Evolutionary conservation across 2,113 vertebrate genomes (phyloP), one percentile per base, ranked within the genome.

Genomic region (Camelus dromedarius): DNA sequence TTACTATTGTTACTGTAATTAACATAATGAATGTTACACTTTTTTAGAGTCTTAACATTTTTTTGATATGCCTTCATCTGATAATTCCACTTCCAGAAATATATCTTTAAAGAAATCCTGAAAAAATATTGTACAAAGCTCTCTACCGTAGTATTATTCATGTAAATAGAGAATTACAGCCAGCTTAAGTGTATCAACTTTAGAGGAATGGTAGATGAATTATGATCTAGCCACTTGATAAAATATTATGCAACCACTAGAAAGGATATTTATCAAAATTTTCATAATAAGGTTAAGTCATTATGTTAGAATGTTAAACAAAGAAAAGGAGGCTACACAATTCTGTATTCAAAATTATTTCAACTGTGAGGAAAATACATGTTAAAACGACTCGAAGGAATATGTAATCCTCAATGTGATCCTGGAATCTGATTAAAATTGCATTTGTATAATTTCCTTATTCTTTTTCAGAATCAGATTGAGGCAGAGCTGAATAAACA

Each of bases 401-500:
- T 89, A 91, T 64, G 8, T 88, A 67, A 69, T 80, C 32, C 54
- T 91, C 54, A 32, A 4, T 72, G 56, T 60, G 52, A 93, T 35
- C 19, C 10, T 91, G 26, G 46, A 88, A 15, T 87, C 72, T 95
- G 52, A 90, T 89, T 82, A 66, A 42, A 54, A 32, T 89, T 35
- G 6, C 28, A 19, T 13, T 20, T 93, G 86, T 77, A 82, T 69
- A 56, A 73, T 70, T 93, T 19, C 48, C 96, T 97, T 94, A 82
- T 97, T 86, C 69, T 96, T 66, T 93, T 98, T 66, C 81, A 99
- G 99, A 98, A 98, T 96, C 99, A 99, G 91, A 99, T 99, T 88
- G 99, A 99, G 38, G 98, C 98, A 86, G 99, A 99, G 89, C 98
- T 99, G 77, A 99, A 99, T 97, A 99, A 98, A 96, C 99, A 99